Evolutionary conservation across 2,797 vertebrate species (phyloP), one percentile per base, ranked within the genome.

Genomic region (Ibycter americanus): DNA sequence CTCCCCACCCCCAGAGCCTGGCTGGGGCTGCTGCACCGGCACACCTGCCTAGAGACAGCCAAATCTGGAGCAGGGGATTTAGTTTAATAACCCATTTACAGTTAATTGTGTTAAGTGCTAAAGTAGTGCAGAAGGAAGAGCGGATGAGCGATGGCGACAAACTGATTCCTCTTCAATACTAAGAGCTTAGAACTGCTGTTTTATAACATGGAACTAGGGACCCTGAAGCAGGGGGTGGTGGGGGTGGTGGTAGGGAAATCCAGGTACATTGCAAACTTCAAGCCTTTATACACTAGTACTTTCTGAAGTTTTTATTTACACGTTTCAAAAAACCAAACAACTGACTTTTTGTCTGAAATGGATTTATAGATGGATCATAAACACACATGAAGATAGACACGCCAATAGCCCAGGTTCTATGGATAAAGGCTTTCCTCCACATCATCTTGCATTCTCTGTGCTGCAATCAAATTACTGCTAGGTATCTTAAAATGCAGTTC

Each of bases 31-130:
- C 2, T 4, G 51, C 20, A 2, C 11, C 5, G 23, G 17, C 71
- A 70, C 49, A n/a, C 54, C 91, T 93, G 47, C 59, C 63, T 26
- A 3, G 25, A 32, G 74, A 74, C 0, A 0, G 38, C 63, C 56
- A 44, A n/a, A 74, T 90, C 92, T 80, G 44, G 78, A 63, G 21
- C 90, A 95, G 46, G 59, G 55, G 81, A 93, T 94, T 96, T 96
- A 67, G 71, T 80, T 87, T 87, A 89, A 93, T 95, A 95, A 97
- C 89, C 93, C 59, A 0, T 96, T 96, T 96, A 94, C 81, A 23
- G 86, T 59, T 96, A 96, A 96, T 93, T 93, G 77, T 42, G 83
- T 94, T 94, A 95, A 92, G 83, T 81, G 74, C 78, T 96, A 89
- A 93, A 90, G 62, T 58, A 80, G 73, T 15, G 25, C 67, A 21